These are phyloP conservation scores for Aphelinus atriplicis DNA, from an alignment of 1,140 invertebrate species.

Conservation along the genomic window DNA sequence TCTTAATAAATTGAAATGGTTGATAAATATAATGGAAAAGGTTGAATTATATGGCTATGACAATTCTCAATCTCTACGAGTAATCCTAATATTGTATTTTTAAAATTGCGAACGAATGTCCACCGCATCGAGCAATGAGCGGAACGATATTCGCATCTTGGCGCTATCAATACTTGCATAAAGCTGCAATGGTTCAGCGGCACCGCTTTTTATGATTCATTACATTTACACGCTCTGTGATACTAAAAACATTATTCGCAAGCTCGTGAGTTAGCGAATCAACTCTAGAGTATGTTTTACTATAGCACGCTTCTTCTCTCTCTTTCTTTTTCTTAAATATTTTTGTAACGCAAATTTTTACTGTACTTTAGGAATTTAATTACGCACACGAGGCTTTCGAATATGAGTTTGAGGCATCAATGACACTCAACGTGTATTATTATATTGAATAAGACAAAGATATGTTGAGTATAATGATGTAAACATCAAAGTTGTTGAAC, in stretches of 20 bases:
- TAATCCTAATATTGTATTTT: background rate
- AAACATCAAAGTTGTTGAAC: background rate
- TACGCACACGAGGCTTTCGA: constrained; percentile 7
- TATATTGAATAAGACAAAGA: background rate
- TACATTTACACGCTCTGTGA: constrained; percentile 33
- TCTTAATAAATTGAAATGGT: background rate
- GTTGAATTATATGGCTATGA: background rate
- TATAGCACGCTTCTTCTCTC: background rate
- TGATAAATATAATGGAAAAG: background rate
- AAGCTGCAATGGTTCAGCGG: background rate
- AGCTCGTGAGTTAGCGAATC: background rate
- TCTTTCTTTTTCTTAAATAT: constrained; percentile 6
- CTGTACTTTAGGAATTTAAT: background rate
- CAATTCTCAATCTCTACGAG: background rate
- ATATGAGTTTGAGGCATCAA: background rate
- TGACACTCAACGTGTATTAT: constrained; percentile 3
- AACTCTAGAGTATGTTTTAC: background rate
- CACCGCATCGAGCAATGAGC: background rate
- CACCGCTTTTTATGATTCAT: constrained; percentile 16
- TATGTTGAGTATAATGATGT: background rate
- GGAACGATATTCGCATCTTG: background rate
- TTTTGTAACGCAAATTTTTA: background rate
- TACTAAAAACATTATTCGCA: constrained; percentile 15
- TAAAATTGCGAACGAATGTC: background rate
- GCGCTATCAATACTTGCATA: background rate